Conservation (phyloP, 2,888 invertebrate genomes). For the Meiosimyza decipiens region DNA sequence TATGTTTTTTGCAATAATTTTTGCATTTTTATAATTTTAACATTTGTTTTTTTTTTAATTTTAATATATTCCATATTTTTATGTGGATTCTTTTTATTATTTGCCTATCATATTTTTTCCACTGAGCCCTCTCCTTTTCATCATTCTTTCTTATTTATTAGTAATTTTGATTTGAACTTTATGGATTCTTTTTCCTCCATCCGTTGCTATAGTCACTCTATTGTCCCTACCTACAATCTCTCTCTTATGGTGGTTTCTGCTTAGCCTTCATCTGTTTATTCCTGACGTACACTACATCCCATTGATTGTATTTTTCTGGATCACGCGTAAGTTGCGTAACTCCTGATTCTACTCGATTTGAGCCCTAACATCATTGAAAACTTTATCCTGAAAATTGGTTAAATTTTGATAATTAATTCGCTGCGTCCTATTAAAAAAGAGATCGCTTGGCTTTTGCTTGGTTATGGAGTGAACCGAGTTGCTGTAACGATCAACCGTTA, state of each 20-base stretch:
- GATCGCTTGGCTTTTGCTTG: constrained; percentile 38
- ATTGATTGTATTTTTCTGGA: no score
- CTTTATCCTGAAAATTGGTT: not conserved
- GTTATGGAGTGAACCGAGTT: constrained; percentile 43
- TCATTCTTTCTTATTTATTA: no score
- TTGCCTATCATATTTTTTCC: no score
- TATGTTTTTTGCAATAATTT: no score
- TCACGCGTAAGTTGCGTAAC: no score
- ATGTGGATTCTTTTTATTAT: no score
- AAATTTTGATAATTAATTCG: constrained; percentile 32
- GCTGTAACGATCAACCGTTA: constrained; percentile 44
- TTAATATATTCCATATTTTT: no score
- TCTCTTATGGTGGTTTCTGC: constrained; percentile 21
- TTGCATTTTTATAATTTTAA: no score
- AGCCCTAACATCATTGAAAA: not conserved
- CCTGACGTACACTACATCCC: not conserved
- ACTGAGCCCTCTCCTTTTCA: no score
- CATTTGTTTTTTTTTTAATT: no score
- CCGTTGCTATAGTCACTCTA: constrained; percentile 25
- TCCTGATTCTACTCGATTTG: no score
- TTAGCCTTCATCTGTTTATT: constrained; percentile 16
- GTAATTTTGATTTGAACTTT: constrained; percentile 26
- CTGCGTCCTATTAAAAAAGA: constrained; percentile 41
- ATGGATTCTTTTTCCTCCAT: constrained; percentile 29
- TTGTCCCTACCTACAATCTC: constrained; percentile 34